phyloP scores from a whole-genome alignment of 2,797 vertebrate genomes.

The Tapirus indicus region DNA sequence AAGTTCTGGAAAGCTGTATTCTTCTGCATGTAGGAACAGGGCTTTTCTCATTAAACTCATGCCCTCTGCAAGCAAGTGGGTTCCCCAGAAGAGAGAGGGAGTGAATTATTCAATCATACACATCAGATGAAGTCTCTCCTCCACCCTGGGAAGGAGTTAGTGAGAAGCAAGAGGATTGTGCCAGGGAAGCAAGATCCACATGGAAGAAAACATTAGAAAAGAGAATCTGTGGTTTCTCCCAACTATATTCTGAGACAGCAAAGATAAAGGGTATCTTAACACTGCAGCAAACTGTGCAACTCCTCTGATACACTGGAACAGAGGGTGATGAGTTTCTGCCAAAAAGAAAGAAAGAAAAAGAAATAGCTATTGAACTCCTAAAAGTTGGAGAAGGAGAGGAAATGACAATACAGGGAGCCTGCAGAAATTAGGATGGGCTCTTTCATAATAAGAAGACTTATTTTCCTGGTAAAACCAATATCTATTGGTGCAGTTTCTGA shows the following conservation, averaged over 20 bases:
- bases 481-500: not conserved
- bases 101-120: not conserved
- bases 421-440: not conserved
- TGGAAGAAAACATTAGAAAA: not conserved
- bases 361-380: not conserved
- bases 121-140: not conserved
- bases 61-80: not conserved
- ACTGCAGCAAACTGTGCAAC: not conserved
- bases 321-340: not conserved
- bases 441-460: not conserved
- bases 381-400: not conserved
- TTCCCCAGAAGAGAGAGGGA: not conserved
- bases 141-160: not conserved
- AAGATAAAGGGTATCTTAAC: not conserved
- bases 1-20: not conserved
- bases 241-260: not conserved
- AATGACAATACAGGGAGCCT: not conserved
- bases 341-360: not conserved
- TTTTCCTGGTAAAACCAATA: not conserved
- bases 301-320: not conserved
- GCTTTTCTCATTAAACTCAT: not conserved
- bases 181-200: not conserved
- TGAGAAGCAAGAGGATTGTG: not conserved
- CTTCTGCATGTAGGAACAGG: not conserved
- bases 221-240: not conserved